These are phyloP conservation scores for Rhynchotus rufescens DNA, from an alignment of 2,797 vertebrate genomes.

Conservation along the genomic window DNA sequence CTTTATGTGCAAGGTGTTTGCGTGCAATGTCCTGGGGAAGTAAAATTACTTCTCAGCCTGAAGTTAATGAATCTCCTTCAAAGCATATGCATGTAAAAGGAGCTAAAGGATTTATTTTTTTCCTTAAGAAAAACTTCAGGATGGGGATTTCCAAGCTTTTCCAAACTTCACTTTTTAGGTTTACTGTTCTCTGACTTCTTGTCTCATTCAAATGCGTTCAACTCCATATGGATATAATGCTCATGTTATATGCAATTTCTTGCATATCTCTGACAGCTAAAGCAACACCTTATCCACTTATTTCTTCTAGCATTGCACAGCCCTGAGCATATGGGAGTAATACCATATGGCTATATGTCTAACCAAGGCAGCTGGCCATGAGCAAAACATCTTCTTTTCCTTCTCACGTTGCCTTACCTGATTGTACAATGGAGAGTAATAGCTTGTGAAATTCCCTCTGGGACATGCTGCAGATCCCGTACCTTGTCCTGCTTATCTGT, in stretches of 20 bases:
- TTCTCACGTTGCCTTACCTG: not conserved
- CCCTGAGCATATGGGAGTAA: not conserved
- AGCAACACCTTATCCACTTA: not conserved
- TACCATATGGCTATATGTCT: no score
- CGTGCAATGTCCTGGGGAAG: fast-evolving
- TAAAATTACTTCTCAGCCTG: not conserved
- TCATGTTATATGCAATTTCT: not conserved
- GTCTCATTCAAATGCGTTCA: not conserved
- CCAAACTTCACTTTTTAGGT: not conserved
- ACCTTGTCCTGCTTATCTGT: not conserved
- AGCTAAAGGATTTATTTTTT: not conserved
- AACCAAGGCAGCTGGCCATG: not conserved
- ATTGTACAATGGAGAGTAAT: not conserved
- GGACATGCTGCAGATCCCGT: not conserved
- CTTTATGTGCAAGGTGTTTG: not conserved
- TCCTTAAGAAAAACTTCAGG: not conserved
- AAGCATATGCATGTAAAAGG: no score
- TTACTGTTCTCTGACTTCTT: not conserved
- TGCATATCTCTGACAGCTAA: not conserved
- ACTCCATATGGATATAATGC: not conserved
- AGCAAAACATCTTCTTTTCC: not conserved
- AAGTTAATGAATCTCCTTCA: not conserved
- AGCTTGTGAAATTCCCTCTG: not conserved
- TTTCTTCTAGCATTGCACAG: not conserved
- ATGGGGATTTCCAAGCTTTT: not conserved